Conservation (phyloP, 2,113 vertebrate species). For the Plectropomus leopardus region DNA sequence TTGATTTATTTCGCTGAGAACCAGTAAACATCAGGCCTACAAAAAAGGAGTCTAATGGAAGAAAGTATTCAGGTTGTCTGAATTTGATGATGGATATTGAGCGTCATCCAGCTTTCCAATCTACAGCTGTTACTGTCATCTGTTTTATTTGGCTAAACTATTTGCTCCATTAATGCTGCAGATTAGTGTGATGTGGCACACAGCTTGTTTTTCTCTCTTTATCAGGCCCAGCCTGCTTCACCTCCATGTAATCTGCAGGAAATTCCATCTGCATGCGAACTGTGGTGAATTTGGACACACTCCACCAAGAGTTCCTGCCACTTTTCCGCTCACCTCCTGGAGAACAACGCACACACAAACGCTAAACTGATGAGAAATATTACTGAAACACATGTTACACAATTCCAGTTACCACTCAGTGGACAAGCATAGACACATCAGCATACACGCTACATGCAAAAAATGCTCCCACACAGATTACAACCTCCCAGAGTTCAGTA, state of each 20-base stretch:
- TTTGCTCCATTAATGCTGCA: conserved; percentile 62
- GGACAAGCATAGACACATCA: conserved; percentile 57
- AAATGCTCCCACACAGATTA: conserved; percentile 45
- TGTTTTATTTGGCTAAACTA: conserved; percentile 41
- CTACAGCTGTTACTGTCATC: conserved; percentile 15
- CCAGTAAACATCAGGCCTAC: neutral
- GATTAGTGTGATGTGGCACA: conserved; percentile 65
- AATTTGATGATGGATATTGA: conserved; percentile 12
- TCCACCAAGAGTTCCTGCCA: conserved; percentile 75
- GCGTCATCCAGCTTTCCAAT: conserved; percentile 16
- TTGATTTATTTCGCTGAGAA: conserved; percentile 37
- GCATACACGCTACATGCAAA: conserved; percentile 17
- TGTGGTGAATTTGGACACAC: conserved; percentile 73
- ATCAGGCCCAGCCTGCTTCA: conserved; percentile 70
- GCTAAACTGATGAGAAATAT: conserved; percentile 51
- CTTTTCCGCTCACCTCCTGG: conserved; percentile 62
- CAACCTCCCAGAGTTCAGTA: conserved; percentile 11
- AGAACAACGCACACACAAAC: conserved; percentile 15
- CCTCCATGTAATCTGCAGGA: conserved; percentile 83
- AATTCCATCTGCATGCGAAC: conserved; percentile 83
- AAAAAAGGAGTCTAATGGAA: neutral
- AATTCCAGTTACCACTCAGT: conserved; percentile 54
- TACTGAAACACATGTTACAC: conserved; percentile 44
- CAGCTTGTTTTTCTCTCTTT: conserved; percentile 71
- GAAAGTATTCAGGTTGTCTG: neutral